Evolutionary conservation across 2,888 invertebrate genomes (phyloP), one percentile per base, ranked within the genome.

Genomic region (Sinopyrophorus schimmeli): DNA sequence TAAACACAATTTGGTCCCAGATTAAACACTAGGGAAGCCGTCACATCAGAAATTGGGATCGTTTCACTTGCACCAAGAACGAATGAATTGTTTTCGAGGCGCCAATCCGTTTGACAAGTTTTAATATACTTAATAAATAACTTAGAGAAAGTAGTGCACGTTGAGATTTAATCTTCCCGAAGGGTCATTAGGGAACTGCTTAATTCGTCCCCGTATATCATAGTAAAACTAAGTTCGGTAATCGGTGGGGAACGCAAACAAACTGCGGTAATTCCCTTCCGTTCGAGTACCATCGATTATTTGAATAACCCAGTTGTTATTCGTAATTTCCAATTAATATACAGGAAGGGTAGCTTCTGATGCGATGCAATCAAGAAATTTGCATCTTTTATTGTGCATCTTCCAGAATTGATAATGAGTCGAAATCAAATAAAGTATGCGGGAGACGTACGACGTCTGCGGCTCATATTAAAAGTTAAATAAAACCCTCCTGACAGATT

Each of bases 301-400:
- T 52, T 52, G 42, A 52, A 43, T 47, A 52, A 52, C 46, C 40
- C 37, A 42, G 41, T 51, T 51, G 47, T 51, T 51, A 46, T 51
- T 46, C 51, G 47, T 51, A 51, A 51, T 51, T 47, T 50, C 50
- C 47, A 52, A 52, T 52, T 52, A 52, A 47, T 52, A 52, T 52
- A 52, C 52, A 42, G 35, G 41, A 51, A 41, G 52, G 52, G 52
- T 38, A 50, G 46, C 38, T 38, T 26, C 44, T 20, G 40, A 47
- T 42, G 35, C 41, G 30, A 51, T 47, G 52, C 52, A 52, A 52
- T 47, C 47, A 52, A 52, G 52, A 47, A 47, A 52, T 52, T 52
- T 52, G 47, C 52, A 52, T 52, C 43, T 52, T 52, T 47, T 47
- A 52, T 52, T 52, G 52, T 52, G 47, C 47, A 47, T 47, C 39